Evolutionary conservation across 2,113 vertebrate genomes (phyloP), one percentile per base, ranked within the genome.

Genomic region (Grammomys surdaster): DNA sequence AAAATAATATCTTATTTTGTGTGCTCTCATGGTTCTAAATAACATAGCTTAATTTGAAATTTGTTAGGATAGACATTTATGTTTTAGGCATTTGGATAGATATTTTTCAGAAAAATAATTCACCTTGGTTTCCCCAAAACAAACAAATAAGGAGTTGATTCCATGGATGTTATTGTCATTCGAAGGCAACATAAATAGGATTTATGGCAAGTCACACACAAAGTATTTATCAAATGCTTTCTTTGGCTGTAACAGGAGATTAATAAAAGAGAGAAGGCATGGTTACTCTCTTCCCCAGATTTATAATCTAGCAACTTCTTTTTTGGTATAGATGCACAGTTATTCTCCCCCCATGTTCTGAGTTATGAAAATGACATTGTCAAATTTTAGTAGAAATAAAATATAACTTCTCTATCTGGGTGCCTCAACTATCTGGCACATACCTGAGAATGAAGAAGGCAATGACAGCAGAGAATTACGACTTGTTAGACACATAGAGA

Each of bases 1-100:
- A 82, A 95, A 85, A 76, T 73, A 95, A 95, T 89, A 86, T n/a
- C n/a, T n/a, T n/a, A n/a, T 75, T 51, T 51, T 51, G 10, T 51
- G 51, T 51, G 54, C 54, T 56, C 16, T 56, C 54, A 56, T 56
- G 54, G 54, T 56, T 56, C 54, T 56, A 56, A 56, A 56, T 13
- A 13, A 14, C 14, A 56, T 16, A 56, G 54, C 54, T 40, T 65
- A 26, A 91, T 84, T 33, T 48, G 31, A 81, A 97, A 96, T 95
- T 65, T 93, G n/a, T 26, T 88, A 7, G 24, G 51, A 70, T 56
- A 31, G 11, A 67, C 85, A 78, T 48, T 92, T 93, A 88, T 67
- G 88, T 80, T 77, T 95, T 84, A 89, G n/a, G 31, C 33, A 11
- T 88, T 60, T 82, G 28, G 7, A 19, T 63, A 58, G 88, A 48